Percentiles rank a stretch among this genome's conserved stretches.
Conservation (phyloP, 1,140 invertebrate genomes). For the Whitmania pigra region DNA sequence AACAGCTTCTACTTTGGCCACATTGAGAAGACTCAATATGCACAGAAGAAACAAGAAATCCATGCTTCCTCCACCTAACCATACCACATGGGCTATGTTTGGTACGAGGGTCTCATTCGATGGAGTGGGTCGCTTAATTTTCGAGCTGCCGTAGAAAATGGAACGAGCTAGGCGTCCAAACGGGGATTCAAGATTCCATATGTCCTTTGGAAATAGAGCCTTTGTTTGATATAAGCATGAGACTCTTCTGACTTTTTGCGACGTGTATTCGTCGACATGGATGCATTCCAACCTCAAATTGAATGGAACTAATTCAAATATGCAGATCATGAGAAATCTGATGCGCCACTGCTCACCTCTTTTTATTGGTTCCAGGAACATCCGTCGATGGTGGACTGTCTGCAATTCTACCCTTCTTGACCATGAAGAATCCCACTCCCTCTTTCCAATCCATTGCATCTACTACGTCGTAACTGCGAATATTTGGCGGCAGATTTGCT, state of each 20-base stretch:
- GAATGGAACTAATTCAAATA: too few relatives aligned
- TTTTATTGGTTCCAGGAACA: not conserved
- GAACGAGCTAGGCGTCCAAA: constrained; percentile 21
- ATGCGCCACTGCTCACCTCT: not conserved
- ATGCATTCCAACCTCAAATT: constrained; percentile 8
- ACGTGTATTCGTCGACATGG: not conserved
- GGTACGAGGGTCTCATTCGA: constrained; percentile 21
- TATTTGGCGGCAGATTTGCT: constrained; percentile 12
- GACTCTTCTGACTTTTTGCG: not conserved
- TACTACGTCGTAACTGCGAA: constrained; percentile 14
- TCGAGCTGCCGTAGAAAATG: constrained; percentile 20
- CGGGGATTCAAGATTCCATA: constrained; percentile 21
- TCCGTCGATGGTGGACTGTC: not conserved
- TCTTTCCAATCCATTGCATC: constrained; percentile 15
- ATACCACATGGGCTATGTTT: constrained; percentile 26
- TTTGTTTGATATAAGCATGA: not conserved
- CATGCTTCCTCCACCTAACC: constrained; percentile 25
- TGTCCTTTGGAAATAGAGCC: constrained; percentile 24
- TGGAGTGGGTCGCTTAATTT: constrained; percentile 14
- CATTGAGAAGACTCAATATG: constrained; percentile 24
- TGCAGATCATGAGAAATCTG: not conserved
- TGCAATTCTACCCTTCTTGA: not conserved
- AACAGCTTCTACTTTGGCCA: constrained; percentile 24
- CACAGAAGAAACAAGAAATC: constrained; percentile 25
- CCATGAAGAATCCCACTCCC: constrained; percentile 1